Evolutionary conservation across 2,797 vertebrate genomes (phyloP).

Genomic region (Bradypus variegatus): DNA sequence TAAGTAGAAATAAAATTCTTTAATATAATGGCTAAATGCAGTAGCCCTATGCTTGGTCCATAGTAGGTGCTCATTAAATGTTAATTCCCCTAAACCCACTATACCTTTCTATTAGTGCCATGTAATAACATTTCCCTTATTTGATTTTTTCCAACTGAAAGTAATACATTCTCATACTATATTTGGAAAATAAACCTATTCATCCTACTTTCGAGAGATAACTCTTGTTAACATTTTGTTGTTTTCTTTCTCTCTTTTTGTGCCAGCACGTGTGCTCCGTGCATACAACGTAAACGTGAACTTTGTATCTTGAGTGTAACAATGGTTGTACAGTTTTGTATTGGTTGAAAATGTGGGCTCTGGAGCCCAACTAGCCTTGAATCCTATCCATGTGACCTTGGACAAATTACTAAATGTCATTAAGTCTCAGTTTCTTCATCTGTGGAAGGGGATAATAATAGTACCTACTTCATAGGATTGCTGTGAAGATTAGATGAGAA

Average conservation of each 20-base stretch:
- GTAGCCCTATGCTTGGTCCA: not conserved
- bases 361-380: not conserved
- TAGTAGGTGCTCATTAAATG: not conserved
- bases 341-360: not conserved
- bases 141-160: constrained; percentile 32
- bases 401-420: not conserved
- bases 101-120: not conserved
- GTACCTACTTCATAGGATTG: not conserved
- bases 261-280: not conserved
- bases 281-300: not conserved
- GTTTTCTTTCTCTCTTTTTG: not conserved
- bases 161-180: not conserved
- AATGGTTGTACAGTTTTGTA: not conserved
- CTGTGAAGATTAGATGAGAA: not conserved
- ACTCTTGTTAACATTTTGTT: not conserved
- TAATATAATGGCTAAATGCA: not conserved
- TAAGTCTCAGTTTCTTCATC: constrained; percentile 32
- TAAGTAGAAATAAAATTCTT: not conserved
- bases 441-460: not conserved
- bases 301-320: not conserved
- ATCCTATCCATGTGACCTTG: not conserved
- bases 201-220: not conserved
- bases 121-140: not conserved
- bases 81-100: not conserved
- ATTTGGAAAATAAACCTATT: not conserved